These are phyloP conservation scores for Manacus vitellinus DNA, from an alignment of 2,113 vertebrate genomes.

Conservation along the genomic window DNA sequence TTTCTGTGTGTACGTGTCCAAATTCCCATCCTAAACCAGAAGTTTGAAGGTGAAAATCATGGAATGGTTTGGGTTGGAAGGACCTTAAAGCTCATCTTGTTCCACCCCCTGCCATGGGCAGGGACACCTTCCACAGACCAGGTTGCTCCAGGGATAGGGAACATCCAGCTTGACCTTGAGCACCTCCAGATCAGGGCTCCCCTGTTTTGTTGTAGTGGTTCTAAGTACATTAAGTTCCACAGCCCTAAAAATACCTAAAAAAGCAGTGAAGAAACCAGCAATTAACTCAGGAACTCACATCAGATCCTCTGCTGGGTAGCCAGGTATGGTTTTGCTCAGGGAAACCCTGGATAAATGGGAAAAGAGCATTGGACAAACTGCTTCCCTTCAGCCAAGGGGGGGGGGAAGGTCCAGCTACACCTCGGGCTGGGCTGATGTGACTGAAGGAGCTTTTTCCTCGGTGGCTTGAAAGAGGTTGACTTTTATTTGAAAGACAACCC, in stretches of 20 bases:
- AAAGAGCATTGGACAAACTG: neutral
- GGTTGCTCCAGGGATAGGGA: neutral
- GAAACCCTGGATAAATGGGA: neutral
- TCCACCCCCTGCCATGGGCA: neutral
- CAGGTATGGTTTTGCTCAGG: neutral
- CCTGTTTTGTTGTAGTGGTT: neutral
- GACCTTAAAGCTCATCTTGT: neutral
- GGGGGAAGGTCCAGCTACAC: neutral
- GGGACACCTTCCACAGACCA: neutral
- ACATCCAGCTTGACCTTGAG: neutral
- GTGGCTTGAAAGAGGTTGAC: neutral
- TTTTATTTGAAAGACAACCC: constrained; percentile 46
- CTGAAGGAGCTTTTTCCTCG: neutral
- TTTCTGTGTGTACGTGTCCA: neutral
- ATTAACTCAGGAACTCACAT: neutral
- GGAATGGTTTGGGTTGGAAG: neutral
- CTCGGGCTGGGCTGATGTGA: neutral
- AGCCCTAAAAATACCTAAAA: neutral
- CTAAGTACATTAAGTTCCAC: neutral
- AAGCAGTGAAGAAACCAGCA: neutral
- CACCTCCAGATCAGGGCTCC: neutral
- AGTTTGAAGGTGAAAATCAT: neutral
- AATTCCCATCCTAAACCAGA: neutral
- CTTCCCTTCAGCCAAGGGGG: neutral
- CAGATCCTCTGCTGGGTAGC: neutral